Percentiles rank a stretch among this genome's conserved stretches.
Evolutionary conservation across 2,888 invertebrate genomes (phyloP).

Genomic region (Seira musarum): DNA sequence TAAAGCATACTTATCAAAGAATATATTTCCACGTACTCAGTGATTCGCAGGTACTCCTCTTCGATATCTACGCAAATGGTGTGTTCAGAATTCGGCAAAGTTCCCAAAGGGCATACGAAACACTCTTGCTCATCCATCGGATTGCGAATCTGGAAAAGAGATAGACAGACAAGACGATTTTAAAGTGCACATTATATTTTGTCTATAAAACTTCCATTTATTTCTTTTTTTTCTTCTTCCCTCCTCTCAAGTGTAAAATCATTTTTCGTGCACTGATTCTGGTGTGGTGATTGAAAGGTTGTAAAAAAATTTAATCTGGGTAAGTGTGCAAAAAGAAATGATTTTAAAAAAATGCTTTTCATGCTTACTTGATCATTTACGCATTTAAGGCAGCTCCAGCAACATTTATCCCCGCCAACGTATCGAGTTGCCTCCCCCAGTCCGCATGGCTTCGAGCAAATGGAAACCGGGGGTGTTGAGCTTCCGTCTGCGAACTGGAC

Average conservation of each 20-base stretch:
- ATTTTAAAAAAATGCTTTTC: conserved; percentile 17
- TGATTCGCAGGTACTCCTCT: conserved; percentile 84
- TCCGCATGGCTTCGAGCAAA: conserved; percentile 87
- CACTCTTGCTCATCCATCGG: conserved; percentile 88
- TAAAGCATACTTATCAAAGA: not conserved
- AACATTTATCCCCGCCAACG: conserved; percentile 93
- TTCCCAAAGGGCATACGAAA: conserved; percentile 84
- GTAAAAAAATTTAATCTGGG: not conserved
- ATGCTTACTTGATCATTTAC: conserved; percentile 84
- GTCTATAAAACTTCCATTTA: conserved; percentile 12
- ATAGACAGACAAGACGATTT: conserved; percentile 6
- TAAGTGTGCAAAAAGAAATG: not conserved
- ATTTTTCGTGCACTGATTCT: not conserved
- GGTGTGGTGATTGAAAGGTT: not conserved
- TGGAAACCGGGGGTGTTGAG: conserved; percentile 87
- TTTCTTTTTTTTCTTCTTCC: too few relatives aligned
- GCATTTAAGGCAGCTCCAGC: conserved; percentile 95
- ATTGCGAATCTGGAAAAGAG: conserved; percentile 81
- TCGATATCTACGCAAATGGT: conserved; percentile 84
- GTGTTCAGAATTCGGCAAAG: conserved; percentile 84
- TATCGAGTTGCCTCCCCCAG: conserved; percentile 93
- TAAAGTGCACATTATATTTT: too few relatives aligned
- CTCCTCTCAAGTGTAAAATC: too few relatives aligned
- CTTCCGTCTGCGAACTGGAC: conserved; percentile 88
- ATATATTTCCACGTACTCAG: conserved; percentile 59